phyloP scores from a whole-genome alignment of 2,797 vertebrate species.

The Yasuhikotakia modesta region DNA sequence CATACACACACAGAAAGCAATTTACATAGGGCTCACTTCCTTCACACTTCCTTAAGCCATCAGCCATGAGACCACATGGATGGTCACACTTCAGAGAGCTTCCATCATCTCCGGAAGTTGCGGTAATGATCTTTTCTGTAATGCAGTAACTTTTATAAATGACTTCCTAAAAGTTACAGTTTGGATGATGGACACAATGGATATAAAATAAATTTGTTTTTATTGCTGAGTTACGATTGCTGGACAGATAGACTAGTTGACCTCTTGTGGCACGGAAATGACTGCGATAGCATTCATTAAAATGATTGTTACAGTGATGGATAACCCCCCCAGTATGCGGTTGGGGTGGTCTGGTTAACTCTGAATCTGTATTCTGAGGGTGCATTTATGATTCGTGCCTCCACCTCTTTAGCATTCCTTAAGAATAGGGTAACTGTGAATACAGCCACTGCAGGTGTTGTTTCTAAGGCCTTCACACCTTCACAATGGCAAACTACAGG shows the following conservation, averaged over 20 bases:
- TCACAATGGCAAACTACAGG: slow-evolving; percentile 74
- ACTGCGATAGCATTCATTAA: slow-evolving; percentile 4
- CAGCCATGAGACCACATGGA: slow-evolving; percentile 36
- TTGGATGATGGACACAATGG: neutral
- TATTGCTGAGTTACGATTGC: slow-evolving; percentile 9
- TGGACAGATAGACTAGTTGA: neutral
- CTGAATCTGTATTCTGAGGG: slow-evolving; percentile 22
- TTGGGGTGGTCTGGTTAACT: slow-evolving; percentile 14
- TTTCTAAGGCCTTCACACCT: slow-evolving; percentile 81
- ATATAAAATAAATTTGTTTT: neutral
- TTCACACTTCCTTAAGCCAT: slow-evolving; percentile 58
- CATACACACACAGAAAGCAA: slow-evolving; percentile 61
- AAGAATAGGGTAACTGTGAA: slow-evolving; percentile 70
- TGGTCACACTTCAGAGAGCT: slow-evolving; percentile 1
- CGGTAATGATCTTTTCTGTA: neutral
- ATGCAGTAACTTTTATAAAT: neutral
- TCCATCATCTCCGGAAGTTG: neutral
- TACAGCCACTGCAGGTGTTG: slow-evolving; percentile 78
- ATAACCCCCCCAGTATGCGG: neutral
- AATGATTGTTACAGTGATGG: neutral
- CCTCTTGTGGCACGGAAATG: neutral
- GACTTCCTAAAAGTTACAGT: neutral
- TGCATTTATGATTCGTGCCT: slow-evolving; percentile 67
- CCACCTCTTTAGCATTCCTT: slow-evolving; percentile 72
- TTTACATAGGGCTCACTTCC: slow-evolving; percentile 64